Conservation (phyloP, 2,113 vertebrate genomes). For the Etheostoma spectabile region DNA sequence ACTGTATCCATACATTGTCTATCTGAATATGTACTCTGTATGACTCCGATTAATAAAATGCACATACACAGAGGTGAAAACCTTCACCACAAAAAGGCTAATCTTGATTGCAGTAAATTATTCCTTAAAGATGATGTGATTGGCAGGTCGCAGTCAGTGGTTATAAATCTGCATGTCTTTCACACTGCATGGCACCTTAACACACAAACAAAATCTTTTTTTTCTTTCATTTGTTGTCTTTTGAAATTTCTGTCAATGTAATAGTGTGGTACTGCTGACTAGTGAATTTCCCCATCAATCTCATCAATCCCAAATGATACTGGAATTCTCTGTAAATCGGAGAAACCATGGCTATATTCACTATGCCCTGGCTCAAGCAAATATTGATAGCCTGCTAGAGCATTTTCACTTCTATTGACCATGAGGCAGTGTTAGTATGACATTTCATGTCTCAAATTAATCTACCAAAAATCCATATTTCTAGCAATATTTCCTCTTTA, state of each 20-base stretch:
- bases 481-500: constrained; percentile 32
- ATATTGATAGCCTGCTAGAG: constrained; percentile 67
- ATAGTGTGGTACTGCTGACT: constrained; percentile 17
- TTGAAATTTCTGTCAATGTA: constrained; percentile 15
- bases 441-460: constrained; percentile 60
- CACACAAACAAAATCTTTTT: constrained; percentile 40
- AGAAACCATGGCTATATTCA: constrained; percentile 53
- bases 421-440: constrained; percentile 57
- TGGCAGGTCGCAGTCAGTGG: constrained; percentile 31
- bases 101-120: constrained; percentile 17
- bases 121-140: constrained; percentile 32
- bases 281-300: constrained; percentile 40
- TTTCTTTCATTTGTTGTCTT: constrained; percentile 24
- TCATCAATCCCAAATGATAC: constrained; percentile 66
- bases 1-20: no score
- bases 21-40: no score
- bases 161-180: constrained; percentile 19
- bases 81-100: constrained; percentile 11
- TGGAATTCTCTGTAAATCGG: constrained; percentile 45
- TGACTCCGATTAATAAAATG: constrained; percentile 3
- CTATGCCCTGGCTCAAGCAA: constrained; percentile 59
- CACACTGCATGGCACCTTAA: constrained; percentile 8
- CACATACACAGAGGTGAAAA: constrained; percentile 7
- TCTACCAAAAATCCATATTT: constrained; percentile 38
- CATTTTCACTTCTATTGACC: constrained; percentile 45